Percentiles rank a stretch among this genome's conserved stretches.
phyloP scores from a whole-genome alignment of 2,113 vertebrate species.

The Phycodurus eques region DNA sequence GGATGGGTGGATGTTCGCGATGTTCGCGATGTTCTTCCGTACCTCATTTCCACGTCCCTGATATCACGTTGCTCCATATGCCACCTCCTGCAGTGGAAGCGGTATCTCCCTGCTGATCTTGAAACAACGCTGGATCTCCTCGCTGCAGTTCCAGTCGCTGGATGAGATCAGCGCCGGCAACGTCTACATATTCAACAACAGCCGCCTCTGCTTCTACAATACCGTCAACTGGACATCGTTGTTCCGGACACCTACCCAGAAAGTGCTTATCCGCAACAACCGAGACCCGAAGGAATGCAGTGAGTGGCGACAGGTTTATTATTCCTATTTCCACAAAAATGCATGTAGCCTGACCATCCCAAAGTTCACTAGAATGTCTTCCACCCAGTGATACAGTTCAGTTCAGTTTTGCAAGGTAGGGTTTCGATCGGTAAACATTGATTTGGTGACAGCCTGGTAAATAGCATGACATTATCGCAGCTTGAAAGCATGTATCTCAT shows the following conservation, averaged over 20 bases:
- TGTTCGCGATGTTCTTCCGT: background rate
- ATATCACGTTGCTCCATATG: background rate
- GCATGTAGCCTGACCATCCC: background rate
- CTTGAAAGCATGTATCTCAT: background rate
- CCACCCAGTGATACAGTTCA: background rate
- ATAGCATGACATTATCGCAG: background rate
- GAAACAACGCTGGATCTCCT: constrained; percentile 92
- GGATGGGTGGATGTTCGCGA: too few relatives aligned
- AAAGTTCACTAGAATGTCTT: background rate
- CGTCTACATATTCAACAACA: constrained; percentile 97
- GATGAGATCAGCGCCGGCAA: constrained; percentile 96
- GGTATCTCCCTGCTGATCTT: constrained; percentile 94
- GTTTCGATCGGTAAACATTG: background rate
- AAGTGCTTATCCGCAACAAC: constrained; percentile 88
- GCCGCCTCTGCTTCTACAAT: constrained; percentile 93
- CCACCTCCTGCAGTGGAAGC: constrained; percentile 61
- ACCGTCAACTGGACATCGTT: constrained; percentile 96
- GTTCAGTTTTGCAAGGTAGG: background rate
- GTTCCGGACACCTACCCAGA: constrained; percentile 87
- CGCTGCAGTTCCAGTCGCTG: constrained; percentile 90
- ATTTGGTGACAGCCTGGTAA: background rate
- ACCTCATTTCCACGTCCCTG: background rate
- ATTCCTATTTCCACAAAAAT: background rate
- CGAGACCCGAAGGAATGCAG: constrained; percentile 88
- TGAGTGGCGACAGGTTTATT: constrained; percentile 70